These are phyloP conservation scores for Bombus consobrinus DNA, from an alignment of 1,140 invertebrate genomes.

Conservation along the genomic window DNA sequence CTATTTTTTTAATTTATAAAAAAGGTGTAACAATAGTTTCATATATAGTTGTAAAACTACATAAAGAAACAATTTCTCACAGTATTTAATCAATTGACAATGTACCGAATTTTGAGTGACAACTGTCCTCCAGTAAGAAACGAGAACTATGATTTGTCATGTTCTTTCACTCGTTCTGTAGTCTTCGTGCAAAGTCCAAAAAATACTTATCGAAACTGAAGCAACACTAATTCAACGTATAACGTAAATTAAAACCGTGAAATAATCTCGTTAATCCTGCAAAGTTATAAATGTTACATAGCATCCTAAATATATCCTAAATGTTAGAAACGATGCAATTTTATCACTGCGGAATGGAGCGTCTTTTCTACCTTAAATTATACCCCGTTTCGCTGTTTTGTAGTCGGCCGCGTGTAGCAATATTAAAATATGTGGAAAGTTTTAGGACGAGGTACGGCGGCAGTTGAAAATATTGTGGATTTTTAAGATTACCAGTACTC, in stretches of 20 bases:
- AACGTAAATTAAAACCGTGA: neutral
- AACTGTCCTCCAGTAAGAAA: no score
- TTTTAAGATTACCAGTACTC: conserved; percentile 33
- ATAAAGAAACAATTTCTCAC: no score
- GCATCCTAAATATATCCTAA: no score
- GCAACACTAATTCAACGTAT: neutral
- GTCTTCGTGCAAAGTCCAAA: neutral
- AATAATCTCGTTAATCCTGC: neutral
- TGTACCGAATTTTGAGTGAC: no score
- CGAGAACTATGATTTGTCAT: no score
- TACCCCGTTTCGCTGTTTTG: neutral
- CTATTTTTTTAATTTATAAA: no score
- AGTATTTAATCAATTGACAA: no score
- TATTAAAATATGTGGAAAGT: conserved; percentile 30
- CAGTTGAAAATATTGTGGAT: conserved; percentile 25
- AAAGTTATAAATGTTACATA: no score
- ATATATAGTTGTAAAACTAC: no score
- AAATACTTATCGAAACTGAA: neutral
- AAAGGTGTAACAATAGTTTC: no score
- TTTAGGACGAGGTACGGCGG: neutral
- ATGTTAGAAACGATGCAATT: neutral
- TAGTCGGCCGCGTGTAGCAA: neutral
- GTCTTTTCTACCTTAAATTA: neutral
- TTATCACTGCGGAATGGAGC: no score
- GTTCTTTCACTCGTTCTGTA: no score